These are phyloP conservation scores for Podotricha telesiphe DNA, from an alignment of 2,888 invertebrate genomes.

Conservation along the genomic window DNA sequence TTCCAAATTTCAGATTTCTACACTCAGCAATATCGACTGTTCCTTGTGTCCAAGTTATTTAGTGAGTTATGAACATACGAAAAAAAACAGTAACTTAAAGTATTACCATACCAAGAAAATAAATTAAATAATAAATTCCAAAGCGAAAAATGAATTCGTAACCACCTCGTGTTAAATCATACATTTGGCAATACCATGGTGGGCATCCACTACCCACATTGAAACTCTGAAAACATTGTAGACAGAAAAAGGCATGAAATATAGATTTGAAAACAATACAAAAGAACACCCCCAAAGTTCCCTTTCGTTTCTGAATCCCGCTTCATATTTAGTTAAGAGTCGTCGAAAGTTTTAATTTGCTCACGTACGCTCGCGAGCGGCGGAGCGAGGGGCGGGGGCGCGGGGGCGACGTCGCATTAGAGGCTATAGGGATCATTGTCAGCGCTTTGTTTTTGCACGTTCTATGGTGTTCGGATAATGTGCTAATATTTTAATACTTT, in stretches of 20 bases:
- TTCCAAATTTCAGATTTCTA: too few species aligned
- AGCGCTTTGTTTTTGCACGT: constrained; percentile 34
- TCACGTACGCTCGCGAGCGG: constrained; percentile 56
- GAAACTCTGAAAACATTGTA: constrained; percentile 22
- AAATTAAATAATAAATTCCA: too few species aligned
- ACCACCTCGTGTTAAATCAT: too few species aligned
- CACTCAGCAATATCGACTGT: too few species aligned
- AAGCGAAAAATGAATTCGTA: too few species aligned
- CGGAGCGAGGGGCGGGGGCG: constrained; percentile 45
- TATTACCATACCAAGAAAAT: too few species aligned
- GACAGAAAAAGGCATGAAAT: constrained; percentile 25
- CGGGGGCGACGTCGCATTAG: too few species aligned
- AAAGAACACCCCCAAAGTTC: constrained; percentile 30
- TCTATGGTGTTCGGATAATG: constrained; percentile 34
- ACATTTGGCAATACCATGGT: too few species aligned
- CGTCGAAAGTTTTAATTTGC: constrained; percentile 58
- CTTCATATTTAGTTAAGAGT: constrained; percentile 40
- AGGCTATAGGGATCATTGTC: constrained; percentile 43
- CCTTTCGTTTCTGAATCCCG: constrained; percentile 35
- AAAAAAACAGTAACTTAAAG: too few species aligned
- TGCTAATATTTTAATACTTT: too few species aligned
- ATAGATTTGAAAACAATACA: constrained; percentile 21
- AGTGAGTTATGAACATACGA: too few species aligned
- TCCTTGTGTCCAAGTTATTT: too few species aligned
- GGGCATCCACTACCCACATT: background rate